Percentiles rank a stretch among this genome's conserved stretches.
These are phyloP conservation scores for Euwallacea similis DNA, from an alignment of 1,140 invertebrate genomes.

Conservation along the genomic window DNA sequence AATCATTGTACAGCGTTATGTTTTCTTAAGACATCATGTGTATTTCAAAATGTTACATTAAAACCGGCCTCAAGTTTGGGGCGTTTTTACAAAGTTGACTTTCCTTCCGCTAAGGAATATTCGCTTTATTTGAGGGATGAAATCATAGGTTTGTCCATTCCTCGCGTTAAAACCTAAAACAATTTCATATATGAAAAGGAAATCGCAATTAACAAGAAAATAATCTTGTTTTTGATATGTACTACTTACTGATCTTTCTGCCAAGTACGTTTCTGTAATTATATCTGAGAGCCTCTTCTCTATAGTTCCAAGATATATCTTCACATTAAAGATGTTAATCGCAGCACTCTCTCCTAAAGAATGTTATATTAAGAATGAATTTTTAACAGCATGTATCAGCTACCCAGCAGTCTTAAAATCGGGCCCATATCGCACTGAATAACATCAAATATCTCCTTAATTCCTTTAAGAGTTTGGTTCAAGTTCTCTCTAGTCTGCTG, in stretches of 20 bases:
- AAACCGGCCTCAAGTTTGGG: no score
- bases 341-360: conserved; percentile 58
- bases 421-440: conserved; percentile 69
- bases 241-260: conserved; percentile 42
- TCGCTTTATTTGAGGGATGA: no score
- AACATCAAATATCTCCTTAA: conserved; percentile 62
- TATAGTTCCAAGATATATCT: conserved; percentile 72
- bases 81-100: no score
- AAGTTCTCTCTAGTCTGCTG: conserved; percentile 56
- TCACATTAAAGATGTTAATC: conserved; percentile 70
- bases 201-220: no score
- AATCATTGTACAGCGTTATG: no score
- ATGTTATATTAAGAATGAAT: conserved; percentile 14
- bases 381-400: conserved; percentile 1
- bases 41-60: no score
- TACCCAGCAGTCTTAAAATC: conserved; percentile 68
- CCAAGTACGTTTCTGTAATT: conserved; percentile 47
- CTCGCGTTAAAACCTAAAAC: no score
- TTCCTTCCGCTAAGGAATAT: no score
- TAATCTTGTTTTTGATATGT: neutral
- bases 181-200: no score
- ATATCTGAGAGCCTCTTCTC: conserved; percentile 64
- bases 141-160: no score
- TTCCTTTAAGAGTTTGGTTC: conserved; percentile 59
- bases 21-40: no score